These are phyloP conservation scores for Neodiprion pinetum DNA, from an alignment of 1,140 invertebrate species.

Conservation along the genomic window DNA sequence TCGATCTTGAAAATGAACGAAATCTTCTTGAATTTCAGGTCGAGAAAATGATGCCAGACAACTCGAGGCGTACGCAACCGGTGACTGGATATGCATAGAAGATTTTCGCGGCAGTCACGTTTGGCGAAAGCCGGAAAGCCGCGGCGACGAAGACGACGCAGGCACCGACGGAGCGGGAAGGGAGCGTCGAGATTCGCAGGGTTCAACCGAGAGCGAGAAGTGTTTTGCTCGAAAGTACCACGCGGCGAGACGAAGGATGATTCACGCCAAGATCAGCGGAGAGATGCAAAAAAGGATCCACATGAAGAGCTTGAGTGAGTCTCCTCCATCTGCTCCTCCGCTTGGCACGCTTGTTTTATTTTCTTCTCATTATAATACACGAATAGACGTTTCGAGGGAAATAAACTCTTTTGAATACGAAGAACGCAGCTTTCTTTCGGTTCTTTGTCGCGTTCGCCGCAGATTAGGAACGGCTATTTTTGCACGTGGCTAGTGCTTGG, in stretches of 20 bases:
- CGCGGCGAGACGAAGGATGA: conserved; percentile 85
- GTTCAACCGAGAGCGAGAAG: conserved; percentile 87
- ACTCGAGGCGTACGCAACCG: conserved; percentile 73
- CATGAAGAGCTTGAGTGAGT: conserved; percentile 84
- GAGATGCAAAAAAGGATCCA: conserved; percentile 89
- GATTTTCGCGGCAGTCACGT: conserved; percentile 75
- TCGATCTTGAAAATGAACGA: neutral
- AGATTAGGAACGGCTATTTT: too few relatives aligned
- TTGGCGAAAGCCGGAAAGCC: conserved; percentile 69
- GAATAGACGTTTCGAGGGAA: conserved; percentile 10
- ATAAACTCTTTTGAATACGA: neutral
- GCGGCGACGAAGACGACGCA: conserved; percentile 54
- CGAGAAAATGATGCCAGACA: conserved; percentile 74
- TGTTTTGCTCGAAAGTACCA: conserved; percentile 87
- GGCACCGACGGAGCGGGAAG: conserved; percentile 44
- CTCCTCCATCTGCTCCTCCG: conserved; percentile 1
- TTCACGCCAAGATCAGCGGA: conserved; percentile 89
- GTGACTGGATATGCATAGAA: conserved; percentile 78
- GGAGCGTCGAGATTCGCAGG: conserved; percentile 65
- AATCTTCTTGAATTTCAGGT: conserved; percentile 41
- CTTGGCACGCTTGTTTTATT: conserved; percentile 9
- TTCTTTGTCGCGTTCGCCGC: too few relatives aligned
- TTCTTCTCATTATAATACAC: conserved; percentile 1
- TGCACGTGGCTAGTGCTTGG: neutral
- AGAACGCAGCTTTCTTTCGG: neutral